A percentile compares a stretch with the other conserved stretches of the same genome.
Conservation (phyloP, 2,888 invertebrate species). For the Deilephila porcellus region DNA sequence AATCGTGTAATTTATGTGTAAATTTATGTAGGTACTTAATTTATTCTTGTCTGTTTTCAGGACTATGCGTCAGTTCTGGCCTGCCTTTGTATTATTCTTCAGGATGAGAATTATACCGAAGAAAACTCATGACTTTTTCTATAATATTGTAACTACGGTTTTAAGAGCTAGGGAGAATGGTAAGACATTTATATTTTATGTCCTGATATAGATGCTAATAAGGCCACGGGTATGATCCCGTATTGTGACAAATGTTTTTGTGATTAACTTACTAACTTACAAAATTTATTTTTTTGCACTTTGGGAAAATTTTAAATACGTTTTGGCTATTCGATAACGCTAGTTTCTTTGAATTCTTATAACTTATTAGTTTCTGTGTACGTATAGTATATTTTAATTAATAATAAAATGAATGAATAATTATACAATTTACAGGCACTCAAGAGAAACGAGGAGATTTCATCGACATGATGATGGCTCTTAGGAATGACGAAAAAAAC, state of each 20-base stretch:
- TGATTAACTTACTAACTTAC: no score
- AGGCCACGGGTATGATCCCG: no score
- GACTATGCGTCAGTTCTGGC: constrained; percentile 80
- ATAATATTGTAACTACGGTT: constrained; percentile 74
- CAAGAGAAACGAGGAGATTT: constrained; percentile 82
- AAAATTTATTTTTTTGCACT: no score
- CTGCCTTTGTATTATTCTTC: constrained; percentile 77
- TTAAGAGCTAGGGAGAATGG: constrained; percentile 72
- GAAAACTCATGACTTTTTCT: constrained; percentile 79
- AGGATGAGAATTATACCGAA: constrained; percentile 78
- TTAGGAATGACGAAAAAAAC: constrained; percentile 71
- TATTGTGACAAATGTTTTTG: no score
- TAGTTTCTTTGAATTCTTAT: no score
- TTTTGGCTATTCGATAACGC: no score
- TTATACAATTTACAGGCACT: constrained; percentile 53
- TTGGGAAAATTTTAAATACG: no score
- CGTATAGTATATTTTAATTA: neutral
- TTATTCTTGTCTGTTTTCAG: constrained; percentile 56
- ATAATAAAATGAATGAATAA: neutral
- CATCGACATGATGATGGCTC: constrained; percentile 83
- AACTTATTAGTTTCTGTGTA: no score
- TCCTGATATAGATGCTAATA: no score
- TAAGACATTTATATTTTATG: constrained; percentile 39
- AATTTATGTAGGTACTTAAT: neutral
- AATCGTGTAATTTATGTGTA: no score